Evolutionary conservation across 2,888 invertebrate genomes (phyloP).

Genomic region (Troilus luridus): DNA sequence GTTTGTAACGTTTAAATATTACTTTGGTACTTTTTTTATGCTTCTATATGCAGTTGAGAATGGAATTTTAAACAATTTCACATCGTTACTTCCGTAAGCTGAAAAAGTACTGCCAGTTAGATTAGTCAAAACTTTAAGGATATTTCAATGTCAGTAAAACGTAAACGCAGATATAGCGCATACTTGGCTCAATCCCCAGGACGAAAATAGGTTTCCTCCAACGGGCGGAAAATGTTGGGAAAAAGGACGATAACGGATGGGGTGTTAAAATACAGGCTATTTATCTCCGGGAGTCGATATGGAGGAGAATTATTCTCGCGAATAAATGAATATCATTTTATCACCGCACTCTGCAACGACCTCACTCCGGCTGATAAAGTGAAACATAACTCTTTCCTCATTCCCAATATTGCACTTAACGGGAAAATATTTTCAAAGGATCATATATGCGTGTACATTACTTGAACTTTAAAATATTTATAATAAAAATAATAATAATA

Average conservation of each 20-base stretch:
- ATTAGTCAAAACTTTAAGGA: too few relatives aligned
- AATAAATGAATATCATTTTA: constrained; percentile 41
- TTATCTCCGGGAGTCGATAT: constrained; percentile 6
- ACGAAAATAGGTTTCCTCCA: not conserved
- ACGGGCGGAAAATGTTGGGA: not conserved
- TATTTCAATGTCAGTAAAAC: not conserved
- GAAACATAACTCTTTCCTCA: not conserved
- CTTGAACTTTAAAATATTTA: too few relatives aligned
- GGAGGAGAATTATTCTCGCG: not conserved
- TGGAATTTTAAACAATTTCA: too few relatives aligned
- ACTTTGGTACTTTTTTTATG: too few relatives aligned
- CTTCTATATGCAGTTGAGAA: too few relatives aligned
- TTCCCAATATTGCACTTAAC: not conserved
- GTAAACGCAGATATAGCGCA: not conserved
- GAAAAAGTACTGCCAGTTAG: too few relatives aligned
- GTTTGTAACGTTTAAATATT: too few relatives aligned
- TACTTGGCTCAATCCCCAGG: not conserved
- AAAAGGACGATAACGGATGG: not conserved
- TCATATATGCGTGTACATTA: not conserved
- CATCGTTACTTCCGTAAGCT: too few relatives aligned
- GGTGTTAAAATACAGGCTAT: constrained; percentile 26
- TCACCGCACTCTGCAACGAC: not conserved
- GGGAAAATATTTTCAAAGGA: not conserved
- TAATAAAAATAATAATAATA: too few relatives aligned
- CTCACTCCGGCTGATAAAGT: not conserved